Percentiles rank a stretch among this genome's conserved stretches.
These are phyloP conservation scores for Lethocerus indicus DNA, from an alignment of 1,140 invertebrate genomes.

Conservation along the genomic window DNA sequence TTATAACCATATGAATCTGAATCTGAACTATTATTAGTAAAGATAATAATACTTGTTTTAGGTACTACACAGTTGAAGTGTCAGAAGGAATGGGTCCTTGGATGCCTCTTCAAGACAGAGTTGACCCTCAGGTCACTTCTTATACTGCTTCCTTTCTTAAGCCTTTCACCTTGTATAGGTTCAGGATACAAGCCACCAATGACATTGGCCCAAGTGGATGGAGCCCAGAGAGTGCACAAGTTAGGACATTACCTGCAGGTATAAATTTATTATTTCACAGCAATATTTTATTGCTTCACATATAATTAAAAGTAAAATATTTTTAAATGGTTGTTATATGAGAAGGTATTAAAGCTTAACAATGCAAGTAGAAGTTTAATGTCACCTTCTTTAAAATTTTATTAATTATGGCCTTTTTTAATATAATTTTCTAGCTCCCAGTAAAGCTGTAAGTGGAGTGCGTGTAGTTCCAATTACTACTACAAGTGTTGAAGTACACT, in stretches of 20 bases:
- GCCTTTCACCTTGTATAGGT: conserved; percentile 82
- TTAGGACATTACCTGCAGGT: conserved; percentile 73
- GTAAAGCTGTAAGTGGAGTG: conserved; percentile 58
- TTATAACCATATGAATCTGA: no score
- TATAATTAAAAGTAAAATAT: conserved; percentile 6
- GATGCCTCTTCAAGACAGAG: conserved; percentile 60
- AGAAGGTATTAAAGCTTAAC: background rate
- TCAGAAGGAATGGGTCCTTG: conserved; percentile 67
- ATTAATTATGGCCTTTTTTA: background rate
- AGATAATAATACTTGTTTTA: no score
- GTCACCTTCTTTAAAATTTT: background rate
- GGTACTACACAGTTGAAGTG: conserved; percentile 84
- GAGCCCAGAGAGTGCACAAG: conserved; percentile 74
- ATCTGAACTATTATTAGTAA: no score
- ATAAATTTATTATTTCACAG: conserved; percentile 5
- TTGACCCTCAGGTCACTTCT: conserved; percentile 65
- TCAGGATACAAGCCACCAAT: conserved; percentile 88
- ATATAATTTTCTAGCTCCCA: conserved; percentile 46
- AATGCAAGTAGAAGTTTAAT: background rate
- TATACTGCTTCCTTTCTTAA: conserved; percentile 69
- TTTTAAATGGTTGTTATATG: conserved; percentile 10
- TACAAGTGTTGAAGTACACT: conserved; percentile 72
- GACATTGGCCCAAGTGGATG: conserved; percentile 88
- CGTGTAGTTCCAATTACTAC: conserved; percentile 85
- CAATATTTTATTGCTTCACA: background rate